A percentile compares a stretch with the other conserved stretches of the same genome.
Evolutionary conservation across 92 coral and sea anemone species (phyloP).

Genomic region (Porites cylindrica): DNA sequence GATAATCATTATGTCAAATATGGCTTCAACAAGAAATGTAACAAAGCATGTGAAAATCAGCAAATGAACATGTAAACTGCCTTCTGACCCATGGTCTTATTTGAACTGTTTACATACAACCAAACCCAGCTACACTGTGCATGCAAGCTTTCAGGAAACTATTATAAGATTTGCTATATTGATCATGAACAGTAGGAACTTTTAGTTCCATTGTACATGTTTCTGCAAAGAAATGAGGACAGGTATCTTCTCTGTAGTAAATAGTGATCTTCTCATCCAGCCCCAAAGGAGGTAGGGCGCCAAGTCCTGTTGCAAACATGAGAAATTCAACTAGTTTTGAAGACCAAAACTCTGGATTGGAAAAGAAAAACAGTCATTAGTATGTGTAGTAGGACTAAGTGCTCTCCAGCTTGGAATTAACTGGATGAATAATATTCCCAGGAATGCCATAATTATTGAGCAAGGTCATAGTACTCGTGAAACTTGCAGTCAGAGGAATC

Average conservation of each 20-base stretch:
- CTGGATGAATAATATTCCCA: conserved; percentile 1
- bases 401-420: background rate
- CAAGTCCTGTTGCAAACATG: conserved; percentile 27
- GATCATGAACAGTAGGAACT: conserved; percentile 23
- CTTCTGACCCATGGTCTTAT: conserved; percentile 6
- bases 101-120: conserved; percentile 1
- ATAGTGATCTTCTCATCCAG: conserved; percentile 26
- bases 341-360: conserved; percentile 6
- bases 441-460: conserved; percentile 14
- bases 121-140: conserved; percentile 21
- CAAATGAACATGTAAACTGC: conserved; percentile 10
- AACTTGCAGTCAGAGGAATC: conserved; percentile 17
- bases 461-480: conserved; percentile 9
- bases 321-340: conserved; percentile 18
- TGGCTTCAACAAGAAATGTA: conserved; percentile 9
- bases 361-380: conserved; percentile 3
- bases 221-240: conserved; percentile 29
- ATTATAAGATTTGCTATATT: conserved; percentile 5
- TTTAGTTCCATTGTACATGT: conserved; percentile 30
- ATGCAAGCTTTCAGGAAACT: conserved; percentile 25
- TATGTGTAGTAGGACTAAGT: conserved; percentile 13
- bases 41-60: conserved; percentile 6
- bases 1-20: conserved; percentile 5
- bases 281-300: conserved; percentile 33
- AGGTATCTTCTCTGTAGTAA: background rate